Evolutionary conservation across 2,797 vertebrate species (phyloP).

Genomic region (Lindbergichthys nudifrons): DNA sequence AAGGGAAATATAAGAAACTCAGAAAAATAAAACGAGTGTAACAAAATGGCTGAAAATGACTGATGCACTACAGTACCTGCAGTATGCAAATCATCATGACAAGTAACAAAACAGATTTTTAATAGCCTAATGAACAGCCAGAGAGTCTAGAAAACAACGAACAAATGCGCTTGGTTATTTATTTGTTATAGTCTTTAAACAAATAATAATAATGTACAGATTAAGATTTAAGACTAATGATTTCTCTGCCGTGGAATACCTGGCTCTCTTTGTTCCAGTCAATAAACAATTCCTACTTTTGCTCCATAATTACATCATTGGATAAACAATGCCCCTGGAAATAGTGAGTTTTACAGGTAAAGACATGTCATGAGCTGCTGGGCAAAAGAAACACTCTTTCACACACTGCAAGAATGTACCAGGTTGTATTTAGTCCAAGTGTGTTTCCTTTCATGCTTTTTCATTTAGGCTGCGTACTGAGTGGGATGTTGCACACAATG

Average conservation of each 20-base stretch:
- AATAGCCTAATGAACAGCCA: background rate
- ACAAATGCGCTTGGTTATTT: background rate
- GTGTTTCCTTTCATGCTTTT: conserved; percentile 26
- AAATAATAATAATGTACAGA: background rate
- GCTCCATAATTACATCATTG: conserved; percentile 24
- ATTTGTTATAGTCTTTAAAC: background rate
- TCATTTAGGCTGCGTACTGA: conserved; percentile 28
- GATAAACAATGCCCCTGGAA: conserved; percentile 22
- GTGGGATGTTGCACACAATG: conserved; percentile 7
- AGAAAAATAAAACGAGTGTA: background rate
- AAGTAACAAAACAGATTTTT: conserved; percentile 2
- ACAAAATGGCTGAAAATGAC: conserved; percentile 18
- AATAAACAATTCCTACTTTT: background rate
- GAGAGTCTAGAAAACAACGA: background rate
- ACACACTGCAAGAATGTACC: conserved; percentile 4
- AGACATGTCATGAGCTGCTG: background rate
- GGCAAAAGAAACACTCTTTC: background rate
- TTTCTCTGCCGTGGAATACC: conserved; percentile 10
- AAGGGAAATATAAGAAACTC: conserved; percentile 11
- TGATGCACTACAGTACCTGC: background rate
- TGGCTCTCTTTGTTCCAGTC: conserved; percentile 17
- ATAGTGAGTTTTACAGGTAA: background rate
- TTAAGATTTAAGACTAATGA: conserved; percentile 22
- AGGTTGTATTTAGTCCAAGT: conserved; percentile 17
- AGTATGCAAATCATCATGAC: conserved; percentile 16